Conservation (phyloP, 2,888 invertebrate genomes). For the Acronicta psi region DNA sequence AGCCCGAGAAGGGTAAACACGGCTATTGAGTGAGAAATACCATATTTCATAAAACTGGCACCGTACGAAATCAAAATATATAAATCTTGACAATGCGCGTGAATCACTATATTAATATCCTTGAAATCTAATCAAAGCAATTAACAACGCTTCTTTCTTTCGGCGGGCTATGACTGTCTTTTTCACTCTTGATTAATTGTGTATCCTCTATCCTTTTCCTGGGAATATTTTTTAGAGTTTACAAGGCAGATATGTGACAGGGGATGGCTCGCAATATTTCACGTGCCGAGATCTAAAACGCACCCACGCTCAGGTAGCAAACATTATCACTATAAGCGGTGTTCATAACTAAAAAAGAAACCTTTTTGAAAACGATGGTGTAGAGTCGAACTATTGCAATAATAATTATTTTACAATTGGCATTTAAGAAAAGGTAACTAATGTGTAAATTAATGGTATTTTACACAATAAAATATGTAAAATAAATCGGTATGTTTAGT, state of each 20-base stretch:
- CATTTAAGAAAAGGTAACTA: no score
- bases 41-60: slow-evolving; percentile 72
- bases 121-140: slow-evolving; percentile 88
- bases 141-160: slow-evolving; percentile 81
- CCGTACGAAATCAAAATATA: slow-evolving; percentile 85
- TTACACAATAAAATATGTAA: no score
- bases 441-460: no score
- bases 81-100: slow-evolving; percentile 83
- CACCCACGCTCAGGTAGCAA: slow-evolving; percentile 87
- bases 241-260: slow-evolving; percentile 83
- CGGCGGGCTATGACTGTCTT: slow-evolving; percentile 55
- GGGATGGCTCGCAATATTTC: slow-evolving; percentile 86
- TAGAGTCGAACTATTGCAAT: slow-evolving; percentile 58
- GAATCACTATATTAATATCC: slow-evolving; percentile 87
- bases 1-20: slow-evolving; percentile 84
- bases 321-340: slow-evolving; percentile 85
- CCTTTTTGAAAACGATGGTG: slow-evolving; percentile 51
- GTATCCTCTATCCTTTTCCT: slow-evolving; percentile 64
- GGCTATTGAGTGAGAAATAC: slow-evolving; percentile 74
- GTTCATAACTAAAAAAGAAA: slow-evolving; percentile 78
- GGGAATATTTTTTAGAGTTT: slow-evolving; percentile 63
- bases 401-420: background rate
- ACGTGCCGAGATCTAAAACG: slow-evolving; percentile 77
- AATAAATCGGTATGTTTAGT: no score
- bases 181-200: slow-evolving; percentile 50